Evolutionary conservation across 2,888 invertebrate genomes (phyloP).

Genomic region (Heliconius cydno): DNA sequence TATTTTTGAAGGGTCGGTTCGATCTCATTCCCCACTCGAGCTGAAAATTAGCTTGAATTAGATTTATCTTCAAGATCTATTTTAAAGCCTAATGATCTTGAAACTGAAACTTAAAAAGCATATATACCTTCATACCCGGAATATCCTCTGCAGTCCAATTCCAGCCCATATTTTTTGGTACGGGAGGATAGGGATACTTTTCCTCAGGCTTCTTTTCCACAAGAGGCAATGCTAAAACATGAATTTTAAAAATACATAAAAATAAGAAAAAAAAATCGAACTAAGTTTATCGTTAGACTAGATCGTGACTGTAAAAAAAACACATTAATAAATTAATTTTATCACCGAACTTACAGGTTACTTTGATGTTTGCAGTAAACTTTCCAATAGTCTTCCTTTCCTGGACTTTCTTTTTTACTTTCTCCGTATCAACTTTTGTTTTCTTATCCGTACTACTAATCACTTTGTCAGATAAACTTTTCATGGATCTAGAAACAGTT

Average conservation of each 20-base stretch:
- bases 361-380: slow-evolving; percentile 60
- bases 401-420: slow-evolving; percentile 53
- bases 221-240: slow-evolving; percentile 52
- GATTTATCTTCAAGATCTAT: no score
- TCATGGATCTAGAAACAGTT: slow-evolving; percentile 51
- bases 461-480: slow-evolving; percentile 53
- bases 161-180: slow-evolving; percentile 78
- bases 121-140: slow-evolving; percentile 71
- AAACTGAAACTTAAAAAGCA: neutral
- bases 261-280: neutral
- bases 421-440: slow-evolving; percentile 49
- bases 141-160: slow-evolving; percentile 76
- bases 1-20: no score
- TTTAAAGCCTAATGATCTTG: no score
- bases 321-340: neutral
- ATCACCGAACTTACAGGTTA: slow-evolving; percentile 53
- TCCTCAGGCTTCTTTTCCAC: slow-evolving; percentile 57
- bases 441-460: slow-evolving; percentile 53
- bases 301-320: neutral
- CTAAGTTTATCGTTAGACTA: neutral
- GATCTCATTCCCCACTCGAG: no score
- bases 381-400: slow-evolving; percentile 63
- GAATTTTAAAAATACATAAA: neutral
- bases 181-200: slow-evolving; percentile 68
- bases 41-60: no score